A percentile compares a stretch with the other conserved stretches of the same genome.
These are phyloP conservation scores for Anarhynchus alexandrinus DNA, from an alignment of 2,113 vertebrate species.

Conservation along the genomic window DNA sequence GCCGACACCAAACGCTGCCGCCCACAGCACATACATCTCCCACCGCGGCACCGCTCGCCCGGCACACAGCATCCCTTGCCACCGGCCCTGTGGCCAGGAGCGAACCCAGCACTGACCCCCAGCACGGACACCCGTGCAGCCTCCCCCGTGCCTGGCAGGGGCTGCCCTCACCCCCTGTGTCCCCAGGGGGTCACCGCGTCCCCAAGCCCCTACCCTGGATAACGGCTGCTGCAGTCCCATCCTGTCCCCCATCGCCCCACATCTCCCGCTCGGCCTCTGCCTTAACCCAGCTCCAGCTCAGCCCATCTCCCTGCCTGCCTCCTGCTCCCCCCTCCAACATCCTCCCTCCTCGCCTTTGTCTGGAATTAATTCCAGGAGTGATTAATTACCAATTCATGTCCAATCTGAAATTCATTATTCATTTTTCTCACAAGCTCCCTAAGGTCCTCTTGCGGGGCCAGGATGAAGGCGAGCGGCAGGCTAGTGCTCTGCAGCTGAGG, in stretches of 20 bases:
- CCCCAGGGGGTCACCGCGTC: not conserved
- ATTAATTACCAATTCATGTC: slow-evolving; percentile 72
- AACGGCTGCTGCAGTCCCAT: not conserved
- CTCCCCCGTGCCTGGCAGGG: no score
- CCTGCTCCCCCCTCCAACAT: not conserved
- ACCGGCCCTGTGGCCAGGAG: not conserved
- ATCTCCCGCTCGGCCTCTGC: not conserved
- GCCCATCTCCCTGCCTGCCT: not conserved
- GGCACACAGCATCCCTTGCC: accelerated
- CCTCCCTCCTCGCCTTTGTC: slow-evolving; percentile 23
- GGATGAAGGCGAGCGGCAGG: slow-evolving; percentile 31
- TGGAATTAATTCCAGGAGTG: slow-evolving; percentile 68
- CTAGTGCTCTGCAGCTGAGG: not conserved
- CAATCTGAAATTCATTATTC: slow-evolving; percentile 72
- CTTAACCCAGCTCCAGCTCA: not conserved
- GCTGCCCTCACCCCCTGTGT: not conserved
- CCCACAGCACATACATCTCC: not conserved
- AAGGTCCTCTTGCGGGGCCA: slow-evolving; percentile 22
- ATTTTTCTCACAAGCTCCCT: slow-evolving; percentile 63
- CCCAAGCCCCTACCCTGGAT: not conserved
- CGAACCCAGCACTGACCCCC: not conserved
- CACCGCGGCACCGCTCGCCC: accelerated
- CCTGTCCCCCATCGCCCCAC: not conserved
- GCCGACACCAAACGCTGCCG: not conserved
- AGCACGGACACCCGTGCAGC: accelerated